Base-by-base conservation (phyloP, 2,888 invertebrate species). In the Caenorhabditis sinica region DNA sequence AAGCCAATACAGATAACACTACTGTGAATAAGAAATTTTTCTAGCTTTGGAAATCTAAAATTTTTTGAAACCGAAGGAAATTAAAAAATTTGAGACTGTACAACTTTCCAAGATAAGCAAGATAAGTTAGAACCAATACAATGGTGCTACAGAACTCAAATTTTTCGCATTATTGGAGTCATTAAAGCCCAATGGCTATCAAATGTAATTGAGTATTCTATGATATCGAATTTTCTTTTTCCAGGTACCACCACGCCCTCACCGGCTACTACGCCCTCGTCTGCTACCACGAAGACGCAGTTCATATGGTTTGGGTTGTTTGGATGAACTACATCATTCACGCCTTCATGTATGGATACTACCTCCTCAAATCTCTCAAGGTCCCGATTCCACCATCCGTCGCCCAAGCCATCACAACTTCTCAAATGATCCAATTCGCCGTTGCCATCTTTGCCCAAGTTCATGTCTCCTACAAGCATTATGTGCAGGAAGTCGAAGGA, bases 251-350 rank as follows among this genome's bases (percentile, higher is more conserved):
- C 51, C 91, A 91, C 73, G 90, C 90, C 8, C 74, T 91, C 5
- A 91, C 91, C 65, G 91, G 91, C 6, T 91, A 88, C 79, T 91
- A 89, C 75, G 91, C 91, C 11, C 87, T 91, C 30, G 90, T 91
- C 58, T 90, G 88, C 83, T 91, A 90, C 82, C 91, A 90, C 82
- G 89, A 89, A 58, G 88, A 90, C 76, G 90, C 91, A 73, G 92
- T 90, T 15, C 90, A 91, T 83, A 88, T 91, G 88, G 86, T 90
- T 65, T 91, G 90, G 90, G 90, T 90, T 15, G 90, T 91, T 40
- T 90, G 89, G 89, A 83, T 89, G 80, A 91, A 91, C 85, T 90
- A 91, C 77, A 82, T 89, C 58, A 90, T 91, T 56, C 91, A 91
- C 74, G 85, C 88, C 28, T 85, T 86, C 84, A 91, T 91, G 91